A percentile compares a stretch with the other conserved stretches of the same genome.
phyloP scores from a whole-genome alignment of 2,888 invertebrate genomes.

The Biston betularia region DNA sequence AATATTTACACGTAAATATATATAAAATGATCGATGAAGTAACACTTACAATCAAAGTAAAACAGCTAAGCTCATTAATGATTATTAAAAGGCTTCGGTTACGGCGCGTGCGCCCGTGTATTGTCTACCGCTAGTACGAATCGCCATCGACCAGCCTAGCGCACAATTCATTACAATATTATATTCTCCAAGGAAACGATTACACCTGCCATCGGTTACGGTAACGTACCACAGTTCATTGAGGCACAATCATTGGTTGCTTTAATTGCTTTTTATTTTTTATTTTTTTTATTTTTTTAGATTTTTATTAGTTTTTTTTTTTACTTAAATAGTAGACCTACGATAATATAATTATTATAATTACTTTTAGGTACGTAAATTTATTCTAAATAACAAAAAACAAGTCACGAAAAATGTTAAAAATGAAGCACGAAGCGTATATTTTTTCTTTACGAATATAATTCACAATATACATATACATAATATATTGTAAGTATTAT shows the following conservation, averaged over 20 bases:
- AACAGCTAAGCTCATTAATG: slow-evolving; percentile 86
- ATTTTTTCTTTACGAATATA: slow-evolving; percentile 81
- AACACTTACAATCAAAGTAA: slow-evolving; percentile 86
- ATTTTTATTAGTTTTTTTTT: slow-evolving; percentile 63
- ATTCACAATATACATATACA: slow-evolving; percentile 85
- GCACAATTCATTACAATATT: slow-evolving; percentile 73
- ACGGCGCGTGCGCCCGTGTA: slow-evolving; percentile 73
- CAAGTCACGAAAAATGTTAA: slow-evolving; percentile 84
- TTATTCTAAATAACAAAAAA: slow-evolving; percentile 85
- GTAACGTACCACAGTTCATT: slow-evolving; percentile 86
- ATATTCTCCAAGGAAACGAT: slow-evolving; percentile 76
- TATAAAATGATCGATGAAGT: slow-evolving; percentile 85
- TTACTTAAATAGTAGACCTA: slow-evolving; percentile 66
- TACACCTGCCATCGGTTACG: slow-evolving; percentile 83
- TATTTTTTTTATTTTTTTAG: slow-evolving; percentile 58
- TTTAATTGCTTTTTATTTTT: slow-evolving; percentile 81
- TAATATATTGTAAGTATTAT: slow-evolving; percentile 79
- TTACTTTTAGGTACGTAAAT: slow-evolving; percentile 86
- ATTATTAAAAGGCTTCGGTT: slow-evolving; percentile 81
- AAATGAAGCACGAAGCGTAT: slow-evolving; percentile 85
- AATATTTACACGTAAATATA: slow-evolving; percentile 82
- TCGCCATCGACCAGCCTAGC: slow-evolving; percentile 45
- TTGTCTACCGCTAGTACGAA: slow-evolving; percentile 66
- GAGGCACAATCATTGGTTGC: slow-evolving; percentile 87
- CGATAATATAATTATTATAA: slow-evolving; percentile 84